Conservation (phyloP, 2,888 invertebrate species). For the Nasonovia ribisnigri region DNA sequence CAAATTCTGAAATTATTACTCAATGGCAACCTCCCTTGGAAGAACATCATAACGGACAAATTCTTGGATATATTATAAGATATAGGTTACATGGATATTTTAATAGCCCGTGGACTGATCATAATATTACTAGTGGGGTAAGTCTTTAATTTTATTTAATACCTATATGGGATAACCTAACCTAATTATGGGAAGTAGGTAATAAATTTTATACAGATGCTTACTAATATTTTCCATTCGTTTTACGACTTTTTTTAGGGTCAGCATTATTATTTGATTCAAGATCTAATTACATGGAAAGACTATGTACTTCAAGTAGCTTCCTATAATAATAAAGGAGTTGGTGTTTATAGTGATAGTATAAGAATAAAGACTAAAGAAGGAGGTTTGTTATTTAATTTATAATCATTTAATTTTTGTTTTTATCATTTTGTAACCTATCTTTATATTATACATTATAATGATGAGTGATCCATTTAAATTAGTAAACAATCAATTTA, state of each 20-base stretch:
- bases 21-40: constrained; percentile 97
- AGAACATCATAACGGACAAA: constrained; percentile 94
- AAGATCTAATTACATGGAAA: constrained; percentile 96
- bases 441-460: background rate
- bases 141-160: constrained; percentile 40
- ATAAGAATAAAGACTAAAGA: constrained; percentile 95
- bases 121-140: constrained; percentile 90
- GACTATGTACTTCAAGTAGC: constrained; percentile 97
- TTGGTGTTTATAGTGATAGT: constrained; percentile 91
- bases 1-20: constrained; percentile 94
- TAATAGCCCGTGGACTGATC: constrained; percentile 90
- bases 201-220: background rate
- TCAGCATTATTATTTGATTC: constrained; percentile 89
- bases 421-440: background rate
- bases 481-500: background rate
- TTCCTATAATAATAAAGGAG: constrained; percentile 96
- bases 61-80: constrained; percentile 91
- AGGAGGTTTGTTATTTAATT: constrained; percentile 74
- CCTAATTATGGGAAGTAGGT: no score
- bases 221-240: background rate
- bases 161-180: no score
- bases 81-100: constrained; percentile 93
- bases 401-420: background rate
- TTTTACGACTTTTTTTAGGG: constrained; percentile 71
- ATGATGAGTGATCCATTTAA: background rate